phyloP scores from a whole-genome alignment of 2,888 invertebrate genomes.

The Cephalotes varians region DNA sequence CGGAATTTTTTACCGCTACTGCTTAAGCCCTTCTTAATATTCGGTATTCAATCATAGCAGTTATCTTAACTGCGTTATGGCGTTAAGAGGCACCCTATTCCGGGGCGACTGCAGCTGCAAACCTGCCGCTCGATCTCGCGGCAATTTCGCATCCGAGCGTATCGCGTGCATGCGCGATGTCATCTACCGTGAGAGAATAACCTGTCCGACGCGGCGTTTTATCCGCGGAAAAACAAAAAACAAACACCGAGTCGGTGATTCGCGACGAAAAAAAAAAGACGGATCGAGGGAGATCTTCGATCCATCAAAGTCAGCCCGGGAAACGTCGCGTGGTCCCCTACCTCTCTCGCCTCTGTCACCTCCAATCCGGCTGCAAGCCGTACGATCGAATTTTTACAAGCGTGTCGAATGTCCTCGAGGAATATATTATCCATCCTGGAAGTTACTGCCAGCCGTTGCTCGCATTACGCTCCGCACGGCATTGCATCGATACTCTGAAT shows the following conservation, averaged over 20 bases:
- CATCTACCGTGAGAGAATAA: conserved; percentile 82
- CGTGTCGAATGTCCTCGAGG: conserved; percentile 84
- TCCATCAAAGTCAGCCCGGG: conserved; percentile 84
- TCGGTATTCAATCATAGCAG: conserved; percentile 28
- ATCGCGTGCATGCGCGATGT: conserved; percentile 58
- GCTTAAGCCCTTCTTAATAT: conserved; percentile 2
- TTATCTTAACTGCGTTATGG: neutral
- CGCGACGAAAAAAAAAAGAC: conserved; percentile 60
- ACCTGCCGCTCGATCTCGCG: conserved; percentile 59
- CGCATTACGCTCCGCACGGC: neutral
- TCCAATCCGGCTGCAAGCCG: conserved; percentile 36
- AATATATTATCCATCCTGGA: conserved; percentile 77
- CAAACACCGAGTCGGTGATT: conserved; percentile 76
- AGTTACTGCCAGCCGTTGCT: conserved; percentile 37
- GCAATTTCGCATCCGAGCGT: conserved; percentile 60
- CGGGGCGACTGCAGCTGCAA: conserved; percentile 65
- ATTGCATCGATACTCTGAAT: conserved; percentile 4
- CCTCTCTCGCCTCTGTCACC: conserved; percentile 58
- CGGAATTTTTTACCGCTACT: neutral
- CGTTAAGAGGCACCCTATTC: neutral
- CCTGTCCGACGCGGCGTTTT: conserved; percentile 80
- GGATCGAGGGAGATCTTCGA: conserved; percentile 80
- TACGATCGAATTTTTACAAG: conserved; percentile 81
- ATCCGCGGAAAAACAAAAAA: conserved; percentile 82
- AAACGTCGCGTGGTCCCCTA: conserved; percentile 50